A percentile compares a stretch with the other conserved stretches of the same genome.
Conservation (phyloP, 2,113 vertebrate species). For the Rhinichthys klamathensis region DNA sequence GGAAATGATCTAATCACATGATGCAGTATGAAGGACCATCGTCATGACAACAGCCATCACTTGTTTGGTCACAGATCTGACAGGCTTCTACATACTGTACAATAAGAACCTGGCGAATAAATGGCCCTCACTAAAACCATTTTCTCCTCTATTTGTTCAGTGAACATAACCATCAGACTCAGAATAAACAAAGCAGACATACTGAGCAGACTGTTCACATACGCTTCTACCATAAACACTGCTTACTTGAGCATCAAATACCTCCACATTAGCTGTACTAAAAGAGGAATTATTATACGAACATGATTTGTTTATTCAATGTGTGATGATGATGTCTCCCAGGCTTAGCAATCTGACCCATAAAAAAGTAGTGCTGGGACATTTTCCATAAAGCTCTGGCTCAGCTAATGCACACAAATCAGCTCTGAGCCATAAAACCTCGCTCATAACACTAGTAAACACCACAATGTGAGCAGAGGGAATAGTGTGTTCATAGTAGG, state of each 20-base stretch:
- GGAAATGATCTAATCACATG: constrained; percentile 13
- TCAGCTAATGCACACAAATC: constrained; percentile 18
- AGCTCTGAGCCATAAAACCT: constrained; percentile 12
- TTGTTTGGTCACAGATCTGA: constrained; percentile 2
- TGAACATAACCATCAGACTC: neutral
- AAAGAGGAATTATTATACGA: neutral
- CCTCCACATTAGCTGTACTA: neutral
- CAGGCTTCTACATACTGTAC: neutral
- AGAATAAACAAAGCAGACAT: neutral
- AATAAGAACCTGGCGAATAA: neutral
- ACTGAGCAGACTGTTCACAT: neutral
- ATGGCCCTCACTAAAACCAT: neutral
- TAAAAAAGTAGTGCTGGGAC: constrained; percentile 21
- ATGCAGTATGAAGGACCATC: neutral
- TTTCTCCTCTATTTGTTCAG: neutral
- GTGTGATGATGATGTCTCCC: neutral
- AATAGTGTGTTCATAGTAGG: neutral
- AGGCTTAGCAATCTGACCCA: neutral
- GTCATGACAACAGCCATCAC: constrained; percentile 16
- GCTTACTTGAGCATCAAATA: constrained; percentile 4
- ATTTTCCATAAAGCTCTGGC: neutral
- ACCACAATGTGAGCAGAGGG: neutral
- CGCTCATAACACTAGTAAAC: constrained; percentile 21
- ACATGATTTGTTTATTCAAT: constrained; percentile 9
- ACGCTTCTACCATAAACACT: neutral